A percentile compares a stretch with the other conserved stretches of the same genome.
These are phyloP conservation scores for Clarias platycephalus DNA, from an alignment of 2,797 vertebrate species.

Conservation along the genomic window DNA sequence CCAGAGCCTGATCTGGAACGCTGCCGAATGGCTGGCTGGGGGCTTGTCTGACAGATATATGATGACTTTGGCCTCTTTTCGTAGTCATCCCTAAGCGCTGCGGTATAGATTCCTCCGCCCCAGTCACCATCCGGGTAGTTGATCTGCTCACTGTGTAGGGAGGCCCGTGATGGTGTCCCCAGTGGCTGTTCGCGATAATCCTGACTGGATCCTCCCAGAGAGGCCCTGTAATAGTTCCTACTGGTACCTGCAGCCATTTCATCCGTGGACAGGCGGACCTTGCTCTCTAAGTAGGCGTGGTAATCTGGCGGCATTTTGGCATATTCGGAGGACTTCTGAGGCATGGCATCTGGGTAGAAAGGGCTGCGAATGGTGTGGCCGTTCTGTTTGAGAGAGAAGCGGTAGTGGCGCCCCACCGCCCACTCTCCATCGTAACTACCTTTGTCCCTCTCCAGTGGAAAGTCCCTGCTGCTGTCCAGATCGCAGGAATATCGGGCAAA, in stretches of 20 bases:
- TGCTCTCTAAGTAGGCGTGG: conserved; percentile 85
- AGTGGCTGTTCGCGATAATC: conserved; percentile 89
- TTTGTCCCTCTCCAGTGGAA: conserved; percentile 77
- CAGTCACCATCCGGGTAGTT: conserved; percentile 86
- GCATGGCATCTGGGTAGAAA: conserved; percentile 87
- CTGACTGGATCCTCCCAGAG: conserved; percentile 83
- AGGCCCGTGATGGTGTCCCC: conserved; percentile 81
- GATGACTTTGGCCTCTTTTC: conserved; percentile 95
- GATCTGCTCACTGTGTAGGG: conserved; percentile 86
- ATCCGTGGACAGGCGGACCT: conserved; percentile 78
- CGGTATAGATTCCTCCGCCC: conserved; percentile 71
- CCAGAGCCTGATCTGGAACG: conserved; percentile 92
- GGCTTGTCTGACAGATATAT: conserved; percentile 87
- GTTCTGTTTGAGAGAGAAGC: conserved; percentile 81
- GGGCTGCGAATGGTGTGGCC: conserved; percentile 84
- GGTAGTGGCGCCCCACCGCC: conserved; percentile 78
- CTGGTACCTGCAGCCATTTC: conserved; percentile 77
- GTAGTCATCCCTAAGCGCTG: conserved; percentile 82
- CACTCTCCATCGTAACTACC: conserved; percentile 77
- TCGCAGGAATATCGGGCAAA: conserved; percentile 93
- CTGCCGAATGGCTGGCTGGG: conserved; percentile 91
- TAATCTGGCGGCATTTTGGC: conserved; percentile 86
- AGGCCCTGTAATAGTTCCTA: conserved; percentile 86
- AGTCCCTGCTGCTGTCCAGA: conserved; percentile 83
- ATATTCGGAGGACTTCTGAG: conserved; percentile 81